phyloP scores from a whole-genome alignment of 2,888 invertebrate species.

The Andrena chrysosceles region DNA sequence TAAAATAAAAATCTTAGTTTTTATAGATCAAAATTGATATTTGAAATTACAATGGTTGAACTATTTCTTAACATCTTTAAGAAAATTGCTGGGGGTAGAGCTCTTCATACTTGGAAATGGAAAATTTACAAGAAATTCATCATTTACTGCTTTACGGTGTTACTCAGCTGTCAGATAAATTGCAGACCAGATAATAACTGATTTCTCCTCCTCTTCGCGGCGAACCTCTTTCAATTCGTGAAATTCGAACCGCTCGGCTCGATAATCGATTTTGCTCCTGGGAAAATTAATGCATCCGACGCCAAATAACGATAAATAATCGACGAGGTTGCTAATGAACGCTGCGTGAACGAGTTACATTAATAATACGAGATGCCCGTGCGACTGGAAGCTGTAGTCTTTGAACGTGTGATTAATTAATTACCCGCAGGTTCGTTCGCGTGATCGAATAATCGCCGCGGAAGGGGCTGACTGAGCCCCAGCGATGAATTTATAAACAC shows the following conservation, averaged over 20 bases:
- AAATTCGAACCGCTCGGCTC: not conserved
- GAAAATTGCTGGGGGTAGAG: too few relatives aligned
- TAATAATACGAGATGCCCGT: slow-evolving; percentile 10
- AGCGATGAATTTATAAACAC: not conserved
- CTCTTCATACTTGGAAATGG: too few relatives aligned
- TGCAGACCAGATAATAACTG: too few relatives aligned
- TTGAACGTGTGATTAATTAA: slow-evolving; percentile 22
- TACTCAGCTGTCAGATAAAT: too few relatives aligned
- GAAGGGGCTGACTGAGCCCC: not conserved
- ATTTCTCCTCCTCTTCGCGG: too few relatives aligned
- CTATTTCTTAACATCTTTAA: too few relatives aligned
- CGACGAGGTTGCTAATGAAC: slow-evolving; percentile 16
- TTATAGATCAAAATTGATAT: too few relatives aligned
- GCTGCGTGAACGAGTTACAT: slow-evolving; percentile 22
- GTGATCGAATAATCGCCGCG: not conserved
- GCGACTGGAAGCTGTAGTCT: slow-evolving; percentile 7
- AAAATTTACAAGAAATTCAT: too few relatives aligned
- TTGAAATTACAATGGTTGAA: too few relatives aligned
- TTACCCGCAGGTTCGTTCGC: not conserved
- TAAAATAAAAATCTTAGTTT: too few relatives aligned
- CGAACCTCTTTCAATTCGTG: not conserved
- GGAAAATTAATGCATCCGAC: slow-evolving; percentile 11
- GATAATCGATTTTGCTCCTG: not conserved
- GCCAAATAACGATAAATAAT: slow-evolving; percentile 21
- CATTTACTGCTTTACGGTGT: too few relatives aligned